Conservation (phyloP, 2,797 vertebrate species). For the Myotis pilosus region DNA sequence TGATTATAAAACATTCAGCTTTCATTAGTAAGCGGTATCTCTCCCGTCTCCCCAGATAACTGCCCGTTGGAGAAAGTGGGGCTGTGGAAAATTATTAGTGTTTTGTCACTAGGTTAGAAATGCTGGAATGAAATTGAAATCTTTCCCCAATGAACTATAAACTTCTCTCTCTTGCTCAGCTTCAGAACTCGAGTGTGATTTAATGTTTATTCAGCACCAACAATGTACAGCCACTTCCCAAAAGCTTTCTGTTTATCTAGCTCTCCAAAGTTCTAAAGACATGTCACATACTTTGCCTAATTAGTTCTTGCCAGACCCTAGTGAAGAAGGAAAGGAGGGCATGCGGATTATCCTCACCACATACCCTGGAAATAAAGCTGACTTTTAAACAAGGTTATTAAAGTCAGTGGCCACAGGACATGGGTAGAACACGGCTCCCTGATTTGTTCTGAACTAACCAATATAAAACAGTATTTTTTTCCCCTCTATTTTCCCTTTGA, state of each 20-base stretch:
- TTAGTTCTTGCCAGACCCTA: neutral
- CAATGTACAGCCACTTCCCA: constrained; percentile 60
- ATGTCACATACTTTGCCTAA: constrained; percentile 29
- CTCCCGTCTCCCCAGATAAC: neutral
- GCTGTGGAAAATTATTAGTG: constrained; percentile 21
- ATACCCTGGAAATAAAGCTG: neutral
- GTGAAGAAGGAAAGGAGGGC: neutral
- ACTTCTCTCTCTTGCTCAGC: neutral
- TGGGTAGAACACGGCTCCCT: neutral
- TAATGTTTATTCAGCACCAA: constrained; percentile 67
- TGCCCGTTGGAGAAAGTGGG: neutral
- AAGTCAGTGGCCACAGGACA: neutral
- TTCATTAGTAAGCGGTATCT: neutral
- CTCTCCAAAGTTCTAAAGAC: constrained; percentile 57
- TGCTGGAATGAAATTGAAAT: constrained; percentile 54
- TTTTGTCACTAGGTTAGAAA: constrained; percentile 54
- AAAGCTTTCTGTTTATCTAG: constrained; percentile 64
- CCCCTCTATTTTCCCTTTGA: neutral
- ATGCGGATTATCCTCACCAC: neutral
- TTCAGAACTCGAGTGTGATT: constrained; percentile 62
- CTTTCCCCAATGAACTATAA: constrained; percentile 55
- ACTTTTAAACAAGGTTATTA: constrained; percentile 28
- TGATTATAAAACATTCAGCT: neutral
- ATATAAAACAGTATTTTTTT: neutral
- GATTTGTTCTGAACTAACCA: constrained; percentile 6